These are phyloP conservation scores for Mirounga angustirostris DNA, from an alignment of 2,113 vertebrate species.

Conservation along the genomic window DNA sequence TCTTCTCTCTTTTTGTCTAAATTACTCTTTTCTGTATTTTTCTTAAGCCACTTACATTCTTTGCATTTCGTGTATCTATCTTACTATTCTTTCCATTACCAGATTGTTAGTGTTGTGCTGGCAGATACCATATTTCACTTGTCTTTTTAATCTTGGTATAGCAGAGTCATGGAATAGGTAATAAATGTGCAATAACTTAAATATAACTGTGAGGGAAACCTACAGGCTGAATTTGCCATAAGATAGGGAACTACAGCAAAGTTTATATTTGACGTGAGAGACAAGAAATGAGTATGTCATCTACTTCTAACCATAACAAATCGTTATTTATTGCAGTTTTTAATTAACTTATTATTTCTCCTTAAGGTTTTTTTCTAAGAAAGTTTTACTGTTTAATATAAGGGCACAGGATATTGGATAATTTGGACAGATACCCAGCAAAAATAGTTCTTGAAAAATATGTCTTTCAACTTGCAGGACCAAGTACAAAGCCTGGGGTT, in stretches of 20 bases:
- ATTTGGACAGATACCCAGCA: neutral
- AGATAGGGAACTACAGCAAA: neutral
- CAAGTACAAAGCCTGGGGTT: constrained; percentile 15
- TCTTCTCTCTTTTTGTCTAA: neutral
- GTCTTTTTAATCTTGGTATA: neutral
- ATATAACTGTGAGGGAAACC: neutral
- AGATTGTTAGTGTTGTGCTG: neutral
- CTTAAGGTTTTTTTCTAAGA: neutral
- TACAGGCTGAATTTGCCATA: neutral
- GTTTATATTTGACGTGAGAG: neutral
- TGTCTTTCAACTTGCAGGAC: neutral
- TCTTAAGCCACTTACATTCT: neutral
- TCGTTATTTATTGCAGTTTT: neutral
- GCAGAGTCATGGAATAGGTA: neutral
- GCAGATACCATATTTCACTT: neutral
- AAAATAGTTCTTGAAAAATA: constrained; percentile 12
- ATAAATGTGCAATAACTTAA: neutral
- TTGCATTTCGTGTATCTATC: neutral
- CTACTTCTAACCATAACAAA: neutral
- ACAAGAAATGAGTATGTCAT: neutral
- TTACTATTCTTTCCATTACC: neutral
- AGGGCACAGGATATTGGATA: neutral
- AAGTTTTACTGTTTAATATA: constrained; percentile 1
- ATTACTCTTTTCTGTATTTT: neutral
- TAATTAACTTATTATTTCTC: neutral